phyloP scores from a whole-genome alignment of 2,888 invertebrate species.

The Agrochola lota region DNA sequence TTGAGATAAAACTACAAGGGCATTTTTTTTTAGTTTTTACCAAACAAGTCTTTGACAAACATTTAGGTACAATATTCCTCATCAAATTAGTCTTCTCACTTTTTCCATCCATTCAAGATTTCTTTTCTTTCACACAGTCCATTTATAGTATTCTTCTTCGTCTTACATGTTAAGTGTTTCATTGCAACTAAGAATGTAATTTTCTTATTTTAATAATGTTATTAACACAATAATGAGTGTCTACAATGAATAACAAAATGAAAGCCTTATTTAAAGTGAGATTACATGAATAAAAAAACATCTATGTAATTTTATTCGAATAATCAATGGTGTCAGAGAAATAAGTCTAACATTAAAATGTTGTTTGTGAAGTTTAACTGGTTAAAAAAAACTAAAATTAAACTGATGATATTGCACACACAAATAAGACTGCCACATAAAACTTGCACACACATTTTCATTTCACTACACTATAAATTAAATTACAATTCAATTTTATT shows the following conservation, averaged over 20 bases:
- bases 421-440: background rate
- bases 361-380: background rate
- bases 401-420: background rate
- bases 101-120: background rate
- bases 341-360: background rate
- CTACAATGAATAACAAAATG: background rate
- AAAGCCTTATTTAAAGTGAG: background rate
- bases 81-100: too few species aligned
- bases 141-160: background rate
- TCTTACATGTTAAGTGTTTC: background rate
- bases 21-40: too few species aligned
- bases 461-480: slow-evolving; percentile 32
- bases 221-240: too few species aligned
- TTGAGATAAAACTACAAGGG: background rate
- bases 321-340: background rate
- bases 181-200: background rate
- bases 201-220: background rate
- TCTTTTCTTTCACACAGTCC: background rate
- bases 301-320: background rate
- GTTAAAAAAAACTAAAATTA: slow-evolving; percentile 17
- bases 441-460: slow-evolving; percentile 11
- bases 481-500: slow-evolving; percentile 18
- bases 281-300: background rate
- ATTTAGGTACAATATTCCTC: background rate
- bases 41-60: background rate